Base-by-base conservation (phyloP, 2,888 invertebrate genomes). In the Mythimna pallens region DNA sequence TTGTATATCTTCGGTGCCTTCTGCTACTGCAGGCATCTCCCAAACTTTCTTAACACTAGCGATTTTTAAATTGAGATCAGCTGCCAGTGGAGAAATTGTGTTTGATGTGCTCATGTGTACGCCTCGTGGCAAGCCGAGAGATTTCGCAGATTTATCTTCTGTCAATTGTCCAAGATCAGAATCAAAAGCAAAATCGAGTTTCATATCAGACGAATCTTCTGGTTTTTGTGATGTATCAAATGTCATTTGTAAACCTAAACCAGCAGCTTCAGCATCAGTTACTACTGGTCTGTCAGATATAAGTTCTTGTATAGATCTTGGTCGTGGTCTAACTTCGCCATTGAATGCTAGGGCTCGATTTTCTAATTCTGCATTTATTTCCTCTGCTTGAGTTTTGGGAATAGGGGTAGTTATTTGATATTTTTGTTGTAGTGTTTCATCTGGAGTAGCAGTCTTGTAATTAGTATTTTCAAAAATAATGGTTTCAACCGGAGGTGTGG, bases 401-500 rank as follows among this genome's bases (percentile, higher is more conserved):
- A 93, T 89, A 71, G 88, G 90, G n/a, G 93, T 88, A 82, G 89
- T 90, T 5, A 96, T 93, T 86, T 94, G 96, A 92, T 97, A 97
- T 91, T 97, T 97, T 64, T 97, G 97, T 91, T 98, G 98, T 76
- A 97, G 96, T 47, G 97, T 97, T 75, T 97, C 96, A 70, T 97
- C 97, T 25, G 98, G 97, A 25, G 98, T 97, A 72, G 97, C 97
- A 81, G 98, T 97, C 91, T 98, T 98, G 91, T 98, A 98, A 92
- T 99, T 99, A 2, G 98, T 99, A 91, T 99, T 99, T 90, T 99
- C 99, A 90, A 99, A 99, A 82, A 99, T 98, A 68, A 99, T 98
- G 0, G 98, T 98, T 90, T 98, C 98, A 30, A 98, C 98, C 3
- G 98, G 98, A 0, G 98, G 97, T 8, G 98, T 98, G 6, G 98